Percentiles rank a stretch among this genome's conserved stretches.
These are phyloP conservation scores for Nycticryphes semicollaris DNA, from an alignment of 2,113 vertebrate species.

Conservation along the genomic window DNA sequence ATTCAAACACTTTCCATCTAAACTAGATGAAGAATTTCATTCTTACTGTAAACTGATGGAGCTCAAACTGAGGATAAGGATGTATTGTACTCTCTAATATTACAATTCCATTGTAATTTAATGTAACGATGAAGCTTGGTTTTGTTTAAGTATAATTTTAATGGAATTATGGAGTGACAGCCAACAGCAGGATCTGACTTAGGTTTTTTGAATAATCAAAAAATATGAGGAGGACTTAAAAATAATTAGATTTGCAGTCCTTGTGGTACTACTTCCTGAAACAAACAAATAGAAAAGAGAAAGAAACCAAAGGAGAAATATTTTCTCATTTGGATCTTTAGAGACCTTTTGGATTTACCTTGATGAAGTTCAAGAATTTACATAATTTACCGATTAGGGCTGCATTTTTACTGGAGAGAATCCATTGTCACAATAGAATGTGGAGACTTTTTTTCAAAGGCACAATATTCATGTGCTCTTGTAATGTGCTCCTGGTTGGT, in stretches of 20 bases:
- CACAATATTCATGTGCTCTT: neutral
- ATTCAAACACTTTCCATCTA: neutral
- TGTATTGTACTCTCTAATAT: neutral
- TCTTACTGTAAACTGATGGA: neutral
- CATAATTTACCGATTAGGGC: neutral
- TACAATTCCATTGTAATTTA: neutral
- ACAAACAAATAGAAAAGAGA: neutral
- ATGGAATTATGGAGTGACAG: neutral
- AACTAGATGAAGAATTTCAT: neutral
- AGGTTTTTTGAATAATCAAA: neutral
- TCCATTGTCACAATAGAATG: neutral
- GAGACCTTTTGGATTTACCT: neutral
- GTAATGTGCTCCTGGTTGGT: neutral
- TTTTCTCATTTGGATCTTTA: neutral
- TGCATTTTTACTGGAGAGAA: neutral
- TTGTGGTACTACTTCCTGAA: neutral
- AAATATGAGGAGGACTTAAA: neutral
- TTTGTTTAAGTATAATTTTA: neutral
- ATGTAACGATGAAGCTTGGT: neutral
- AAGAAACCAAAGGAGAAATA: neutral
- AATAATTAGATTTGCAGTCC: neutral
- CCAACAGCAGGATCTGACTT: neutral
- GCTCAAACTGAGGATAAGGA: neutral
- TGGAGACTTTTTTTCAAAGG: neutral
- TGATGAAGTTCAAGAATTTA: neutral